Percentiles rank a stretch among this genome's conserved stretches.
phyloP scores from a whole-genome alignment of 2,888 invertebrate genomes.

The Leucania comma region DNA sequence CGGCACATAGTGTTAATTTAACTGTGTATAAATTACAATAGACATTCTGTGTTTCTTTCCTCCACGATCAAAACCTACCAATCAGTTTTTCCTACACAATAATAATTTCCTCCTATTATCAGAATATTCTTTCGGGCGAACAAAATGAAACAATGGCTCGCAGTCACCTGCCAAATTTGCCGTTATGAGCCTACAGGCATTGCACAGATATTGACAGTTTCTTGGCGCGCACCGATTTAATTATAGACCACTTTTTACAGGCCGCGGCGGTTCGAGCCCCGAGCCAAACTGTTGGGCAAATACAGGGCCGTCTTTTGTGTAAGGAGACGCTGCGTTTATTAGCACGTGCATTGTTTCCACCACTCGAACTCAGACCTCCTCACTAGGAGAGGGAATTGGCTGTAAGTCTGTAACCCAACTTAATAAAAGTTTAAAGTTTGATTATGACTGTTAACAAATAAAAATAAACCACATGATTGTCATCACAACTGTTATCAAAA shows the following conservation, averaged over 20 bases:
- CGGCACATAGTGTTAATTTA: too few species aligned
- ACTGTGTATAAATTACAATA: too few species aligned
- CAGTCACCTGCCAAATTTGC: conserved; percentile 70
- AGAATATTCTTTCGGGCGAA: conserved; percentile 14
- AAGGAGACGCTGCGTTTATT: not conserved
- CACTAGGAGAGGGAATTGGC: too few species aligned
- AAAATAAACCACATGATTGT: too few species aligned
- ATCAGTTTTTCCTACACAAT: not conserved
- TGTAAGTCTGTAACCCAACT: too few species aligned
- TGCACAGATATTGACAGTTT: conserved; percentile 78
- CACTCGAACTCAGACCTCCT: too few species aligned
- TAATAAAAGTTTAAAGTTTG: too few species aligned
- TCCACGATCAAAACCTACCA: not conserved
- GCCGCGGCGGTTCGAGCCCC: conserved; percentile 62
- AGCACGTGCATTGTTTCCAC: too few species aligned
- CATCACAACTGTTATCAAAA: too few species aligned
- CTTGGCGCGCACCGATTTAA: conserved; percentile 81
- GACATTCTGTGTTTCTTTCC: not conserved
- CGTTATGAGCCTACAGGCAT: conserved; percentile 62
- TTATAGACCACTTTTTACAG: conserved; percentile 77
- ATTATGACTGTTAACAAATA: too few species aligned
- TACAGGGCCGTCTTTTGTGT: not conserved
- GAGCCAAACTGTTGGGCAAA: conserved; percentile 43
- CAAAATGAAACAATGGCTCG: conserved; percentile 33
- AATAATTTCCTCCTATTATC: conserved; percentile 7